Evolutionary conservation across 2,888 invertebrate genomes (phyloP), one percentile per base, ranked within the genome.

Genomic region (Stramonita haemastoma): DNA sequence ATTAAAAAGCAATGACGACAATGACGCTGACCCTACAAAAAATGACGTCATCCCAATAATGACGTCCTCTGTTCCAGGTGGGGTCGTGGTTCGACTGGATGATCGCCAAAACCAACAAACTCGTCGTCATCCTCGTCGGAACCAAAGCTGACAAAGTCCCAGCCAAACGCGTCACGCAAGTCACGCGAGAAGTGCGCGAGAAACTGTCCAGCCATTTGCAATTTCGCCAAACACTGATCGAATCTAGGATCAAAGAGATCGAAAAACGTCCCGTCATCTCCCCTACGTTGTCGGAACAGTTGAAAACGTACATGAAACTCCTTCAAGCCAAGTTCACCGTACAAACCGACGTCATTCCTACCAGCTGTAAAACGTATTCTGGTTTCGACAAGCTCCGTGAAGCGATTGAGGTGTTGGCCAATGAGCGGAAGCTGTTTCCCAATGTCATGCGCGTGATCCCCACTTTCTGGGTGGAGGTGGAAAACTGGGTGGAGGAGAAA

Each of bases 51-150:
- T 22, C 34, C 15, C 22, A 36, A 46, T n/a, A 57, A 84, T 5
- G 66, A 79, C 77, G 19, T 85, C 57, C 79, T 8, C 56, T 70
- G n/a, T 1, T 32, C 1, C 90, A 93, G 91, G 93, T 96, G 29
- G 95, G 95, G 11, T 92, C 92, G 1, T 96, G 96, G 96, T 92
- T 96, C 83, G 95, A 96, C 90, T 95, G 95, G 94, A 93, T 96
- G 93, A 93, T 96, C 22, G 94, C 94, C 13, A 94, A 94, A 87
- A 94, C 93, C 46, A 95, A 95, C 90, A 94, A 95, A 86, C 90
- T 95, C 2, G 92, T 93, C 1, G 93, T 95, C 19, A 89, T 95
- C 22, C 91, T 95, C 19, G 95, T 96, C 0, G 96, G 95, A 22
- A 95, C 95, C 0, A 94, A 95, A 77, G 90, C 93, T 13, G 95